A percentile compares a stretch with the other conserved stretches of the same genome.
phyloP scores from a whole-genome alignment of 2,888 invertebrate genomes.

The Blastobasis adustella region DNA sequence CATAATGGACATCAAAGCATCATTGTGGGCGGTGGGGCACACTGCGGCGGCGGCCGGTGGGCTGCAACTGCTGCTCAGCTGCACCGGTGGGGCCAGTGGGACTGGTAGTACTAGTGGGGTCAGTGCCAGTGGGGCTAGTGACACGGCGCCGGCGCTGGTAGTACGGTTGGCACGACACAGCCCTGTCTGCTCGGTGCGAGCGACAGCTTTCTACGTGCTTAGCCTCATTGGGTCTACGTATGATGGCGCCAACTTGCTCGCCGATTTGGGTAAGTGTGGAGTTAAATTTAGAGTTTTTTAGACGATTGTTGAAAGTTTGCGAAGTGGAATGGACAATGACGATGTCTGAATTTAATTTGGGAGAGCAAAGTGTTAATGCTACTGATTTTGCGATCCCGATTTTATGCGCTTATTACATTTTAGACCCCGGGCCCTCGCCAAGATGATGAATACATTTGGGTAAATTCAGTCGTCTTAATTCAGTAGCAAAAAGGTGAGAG shows the following conservation, averaged over 20 bases:
- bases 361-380: no score
- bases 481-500: no score
- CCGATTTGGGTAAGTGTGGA: conserved; percentile 75
- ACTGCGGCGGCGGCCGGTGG: conserved; percentile 86
- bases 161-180: conserved; percentile 85
- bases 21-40: conserved; percentile 93
- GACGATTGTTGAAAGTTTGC: no score
- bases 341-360: no score
- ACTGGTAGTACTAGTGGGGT: no score
- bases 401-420: no score
- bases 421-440: no score
- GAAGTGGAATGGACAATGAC: no score
- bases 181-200: conserved; percentile 90
- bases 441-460: no score
- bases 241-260: conserved; percentile 86
- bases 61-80: conserved; percentile 79
- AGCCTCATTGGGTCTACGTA: conserved; percentile 89
- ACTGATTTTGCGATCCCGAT: no score
- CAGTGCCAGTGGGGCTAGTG: conserved; percentile 12
- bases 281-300: neutral
- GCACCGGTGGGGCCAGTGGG: conserved; percentile 51
- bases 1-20: conserved; percentile 87
- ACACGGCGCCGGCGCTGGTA: conserved; percentile 56
- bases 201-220: conserved; percentile 92
- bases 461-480: no score